Conservation (phyloP, 2,113 vertebrate genomes). For the Proterorhinus semilunaris region DNA sequence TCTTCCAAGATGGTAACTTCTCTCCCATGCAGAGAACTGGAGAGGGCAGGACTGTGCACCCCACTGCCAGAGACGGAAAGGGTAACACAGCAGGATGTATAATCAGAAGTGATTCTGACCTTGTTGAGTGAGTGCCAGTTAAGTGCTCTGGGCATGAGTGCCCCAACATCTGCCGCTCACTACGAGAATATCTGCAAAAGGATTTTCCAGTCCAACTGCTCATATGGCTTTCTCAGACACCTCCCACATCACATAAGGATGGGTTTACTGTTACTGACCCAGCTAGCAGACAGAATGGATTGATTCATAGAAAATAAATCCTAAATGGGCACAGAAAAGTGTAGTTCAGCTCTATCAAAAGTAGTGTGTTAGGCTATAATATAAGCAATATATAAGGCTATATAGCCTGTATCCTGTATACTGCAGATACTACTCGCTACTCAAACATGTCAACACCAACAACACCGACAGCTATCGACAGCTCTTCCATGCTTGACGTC, state of each 20-base stretch:
- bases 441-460: neutral
- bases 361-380: too few species aligned
- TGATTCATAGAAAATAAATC: neutral
- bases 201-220: conserved; percentile 8
- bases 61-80: conserved; percentile 14
- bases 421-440: neutral
- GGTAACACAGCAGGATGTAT: conserved; percentile 15
- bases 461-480: neutral
- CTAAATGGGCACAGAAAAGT: neutral
- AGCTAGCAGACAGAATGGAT: conserved; percentile 3
- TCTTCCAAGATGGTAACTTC: conserved; percentile 34
- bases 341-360: neutral
- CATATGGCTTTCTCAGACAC: conserved; percentile 3
- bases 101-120: conserved; percentile 37
- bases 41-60: conserved; percentile 8
- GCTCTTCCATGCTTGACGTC: too few species aligned
- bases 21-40: conserved; percentile 15
- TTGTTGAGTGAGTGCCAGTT: conserved; percentile 21
- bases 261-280: neutral
- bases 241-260: conserved; percentile 13
- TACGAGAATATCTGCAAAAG: conserved; percentile 7
- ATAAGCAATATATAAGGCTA: too few species aligned
- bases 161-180: conserved; percentile 11
- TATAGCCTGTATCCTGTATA: neutral
- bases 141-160: conserved; percentile 16